Percentiles rank a stretch among this genome's conserved stretches.
Conservation (phyloP, 2,797 vertebrate species). For the Catamblyrhynchus diadema region DNA sequence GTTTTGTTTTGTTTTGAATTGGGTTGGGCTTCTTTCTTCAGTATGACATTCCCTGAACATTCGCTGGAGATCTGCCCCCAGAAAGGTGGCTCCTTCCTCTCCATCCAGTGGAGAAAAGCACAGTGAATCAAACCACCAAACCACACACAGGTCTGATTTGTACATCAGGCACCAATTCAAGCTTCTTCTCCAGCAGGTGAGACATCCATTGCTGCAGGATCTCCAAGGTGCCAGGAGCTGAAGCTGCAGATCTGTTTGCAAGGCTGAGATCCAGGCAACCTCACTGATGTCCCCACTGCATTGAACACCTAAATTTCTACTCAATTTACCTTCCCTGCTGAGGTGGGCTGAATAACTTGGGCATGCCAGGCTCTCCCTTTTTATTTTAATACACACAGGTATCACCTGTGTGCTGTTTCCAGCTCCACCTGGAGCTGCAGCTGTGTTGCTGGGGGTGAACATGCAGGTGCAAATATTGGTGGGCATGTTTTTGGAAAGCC, state of each 20-base stretch:
- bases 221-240: neutral
- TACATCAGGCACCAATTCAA: neutral
- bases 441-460: too few species aligned
- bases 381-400: neutral
- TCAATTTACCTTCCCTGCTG: neutral
- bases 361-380: neutral
- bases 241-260: neutral
- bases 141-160: neutral
- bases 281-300: neutral
- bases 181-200: neutral
- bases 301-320: neutral
- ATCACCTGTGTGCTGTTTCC: neutral
- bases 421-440: neutral
- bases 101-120: neutral
- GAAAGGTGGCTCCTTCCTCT: neutral
- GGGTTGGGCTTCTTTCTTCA: neutral
- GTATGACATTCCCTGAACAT: neutral
- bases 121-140: neutral
- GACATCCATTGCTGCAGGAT: neutral
- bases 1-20: neutral
- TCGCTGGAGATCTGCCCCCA: neutral
- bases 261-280: neutral
- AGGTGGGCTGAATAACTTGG: neutral
- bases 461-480: neutral
- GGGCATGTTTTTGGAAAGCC: neutral